Conservation (phyloP, 2,113 vertebrate genomes). For the Helogale parvula region DNA sequence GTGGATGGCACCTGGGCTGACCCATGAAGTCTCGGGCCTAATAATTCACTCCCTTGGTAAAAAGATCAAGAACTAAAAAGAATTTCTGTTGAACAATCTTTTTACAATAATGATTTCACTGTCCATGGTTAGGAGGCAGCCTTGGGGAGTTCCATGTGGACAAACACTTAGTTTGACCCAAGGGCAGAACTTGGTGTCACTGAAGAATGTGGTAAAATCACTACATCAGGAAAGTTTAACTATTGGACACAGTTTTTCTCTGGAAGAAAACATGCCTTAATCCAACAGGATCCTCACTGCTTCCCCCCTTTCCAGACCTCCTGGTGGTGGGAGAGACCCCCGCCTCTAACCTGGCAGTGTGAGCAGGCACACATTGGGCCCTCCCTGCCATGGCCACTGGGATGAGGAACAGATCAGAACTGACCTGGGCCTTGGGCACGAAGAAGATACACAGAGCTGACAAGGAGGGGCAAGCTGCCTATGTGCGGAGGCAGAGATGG, state of each 20-base stretch:
- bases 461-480: background rate
- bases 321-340: background rate
- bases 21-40: background rate
- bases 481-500: background rate
- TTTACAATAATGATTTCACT: background rate
- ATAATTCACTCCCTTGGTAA: background rate
- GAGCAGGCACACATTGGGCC: background rate
- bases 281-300: background rate
- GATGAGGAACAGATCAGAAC: background rate
- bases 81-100: background rate
- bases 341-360: background rate
- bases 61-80: constrained; percentile 41
- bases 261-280: background rate
- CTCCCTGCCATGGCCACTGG: background rate
- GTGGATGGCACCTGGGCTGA: background rate
- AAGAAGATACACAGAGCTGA: background rate
- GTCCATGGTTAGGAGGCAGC: background rate
- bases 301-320: background rate
- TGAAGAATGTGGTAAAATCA: background rate
- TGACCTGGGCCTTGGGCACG: background rate
- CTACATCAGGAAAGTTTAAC: background rate
- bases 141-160: background rate
- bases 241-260: background rate
- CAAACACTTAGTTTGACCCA: background rate
- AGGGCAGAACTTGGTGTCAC: background rate